Evolutionary conservation across 2,888 invertebrate species (phyloP).

Genomic region (Nemotelus nigrinus): DNA sequence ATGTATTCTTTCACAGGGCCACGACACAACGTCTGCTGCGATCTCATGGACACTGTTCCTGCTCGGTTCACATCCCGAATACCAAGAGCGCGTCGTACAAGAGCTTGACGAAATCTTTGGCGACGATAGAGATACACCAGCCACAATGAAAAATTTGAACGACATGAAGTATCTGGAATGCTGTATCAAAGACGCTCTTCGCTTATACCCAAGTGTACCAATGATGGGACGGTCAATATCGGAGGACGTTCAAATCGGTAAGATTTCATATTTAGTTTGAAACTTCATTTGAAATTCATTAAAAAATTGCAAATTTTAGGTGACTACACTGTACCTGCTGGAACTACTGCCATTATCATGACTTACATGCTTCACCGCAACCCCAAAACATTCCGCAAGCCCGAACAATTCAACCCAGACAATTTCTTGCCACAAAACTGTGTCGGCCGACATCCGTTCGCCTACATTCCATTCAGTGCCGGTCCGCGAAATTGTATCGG

Average conservation of each 20-base stretch:
- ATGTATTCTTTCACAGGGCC: slow-evolving; percentile 52
- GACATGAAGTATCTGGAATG: slow-evolving; percentile 75
- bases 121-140: slow-evolving; percentile 64
- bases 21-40: slow-evolving; percentile 65
- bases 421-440: slow-evolving; percentile 75
- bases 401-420: slow-evolving; percentile 76
- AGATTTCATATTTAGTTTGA: slow-evolving; percentile 52
- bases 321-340: slow-evolving; percentile 63
- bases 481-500: slow-evolving; percentile 72
- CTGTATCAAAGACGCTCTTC: slow-evolving; percentile 75
- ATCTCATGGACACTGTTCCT: slow-evolving; percentile 65
- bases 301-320: slow-evolving; percentile 53
- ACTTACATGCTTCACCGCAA: slow-evolving; percentile 75
- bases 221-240: slow-evolving; percentile 70
- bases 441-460: slow-evolving; percentile 70
- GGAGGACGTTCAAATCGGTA: slow-evolving; percentile 70
- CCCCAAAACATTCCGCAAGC: slow-evolving; percentile 72
- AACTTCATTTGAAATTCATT: background rate
- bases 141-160: slow-evolving; percentile 69
- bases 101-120: slow-evolving; percentile 67
- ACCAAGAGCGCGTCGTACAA: slow-evolving; percentile 64
- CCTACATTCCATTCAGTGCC: slow-evolving; percentile 76
- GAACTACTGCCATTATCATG: slow-evolving; percentile 69
- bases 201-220: slow-evolving; percentile 75
- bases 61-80: slow-evolving; percentile 62